These are phyloP conservation scores for Oenanthe melanoleuca DNA, from an alignment of 2,113 vertebrate species.

Conservation along the genomic window DNA sequence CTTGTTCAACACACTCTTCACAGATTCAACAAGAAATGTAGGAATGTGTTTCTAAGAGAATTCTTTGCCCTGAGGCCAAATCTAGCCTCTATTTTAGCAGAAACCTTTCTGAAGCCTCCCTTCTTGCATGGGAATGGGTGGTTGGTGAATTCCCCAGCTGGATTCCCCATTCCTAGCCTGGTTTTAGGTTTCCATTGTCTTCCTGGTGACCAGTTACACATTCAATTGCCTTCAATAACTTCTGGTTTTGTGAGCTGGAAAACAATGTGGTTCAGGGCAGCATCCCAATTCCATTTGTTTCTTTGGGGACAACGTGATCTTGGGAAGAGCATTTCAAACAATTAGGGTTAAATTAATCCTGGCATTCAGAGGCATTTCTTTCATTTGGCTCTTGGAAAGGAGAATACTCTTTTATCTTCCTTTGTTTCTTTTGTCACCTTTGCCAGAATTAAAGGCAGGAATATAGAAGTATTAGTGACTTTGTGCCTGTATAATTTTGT, in stretches of 20 bases:
- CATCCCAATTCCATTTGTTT: not conserved
- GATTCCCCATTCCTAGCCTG: not conserved
- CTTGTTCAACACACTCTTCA: not conserved
- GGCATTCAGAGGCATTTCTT: not conserved
- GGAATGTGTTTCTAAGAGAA: not conserved
- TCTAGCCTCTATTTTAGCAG: not conserved
- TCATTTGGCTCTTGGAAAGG: not conserved
- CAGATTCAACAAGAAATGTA: not conserved
- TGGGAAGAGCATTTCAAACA: not conserved
- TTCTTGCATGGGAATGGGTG: not conserved
- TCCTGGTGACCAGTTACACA: not conserved
- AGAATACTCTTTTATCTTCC: not conserved
- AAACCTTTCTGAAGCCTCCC: not conserved
- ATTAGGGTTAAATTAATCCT: not conserved
- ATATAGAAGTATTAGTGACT: no score
- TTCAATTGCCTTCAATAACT: not conserved
- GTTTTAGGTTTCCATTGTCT: not conserved
- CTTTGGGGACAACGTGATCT: not conserved
- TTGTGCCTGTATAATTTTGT: not conserved
- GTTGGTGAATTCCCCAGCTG: not conserved
- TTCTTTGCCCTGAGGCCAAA: not conserved
- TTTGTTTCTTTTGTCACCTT: not conserved
- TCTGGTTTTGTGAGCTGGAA: not conserved
- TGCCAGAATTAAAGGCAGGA: not conserved
- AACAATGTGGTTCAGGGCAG: not conserved